These are phyloP conservation scores for Onthophagus taurus DNA, from an alignment of 1,140 invertebrate species.

Conservation along the genomic window DNA sequence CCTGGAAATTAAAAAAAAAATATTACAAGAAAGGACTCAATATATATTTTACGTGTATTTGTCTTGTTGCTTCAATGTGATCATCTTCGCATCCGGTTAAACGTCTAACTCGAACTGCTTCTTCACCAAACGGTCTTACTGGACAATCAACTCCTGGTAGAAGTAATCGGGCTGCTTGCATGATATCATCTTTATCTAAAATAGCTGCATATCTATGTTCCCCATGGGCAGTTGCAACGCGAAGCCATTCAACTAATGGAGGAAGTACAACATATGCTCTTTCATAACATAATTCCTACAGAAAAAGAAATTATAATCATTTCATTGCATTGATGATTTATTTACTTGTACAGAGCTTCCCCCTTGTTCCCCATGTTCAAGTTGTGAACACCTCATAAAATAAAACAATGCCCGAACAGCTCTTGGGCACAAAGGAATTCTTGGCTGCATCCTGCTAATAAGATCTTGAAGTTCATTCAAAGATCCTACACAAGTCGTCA, in stretches of 20 bases:
- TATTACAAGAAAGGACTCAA: background rate
- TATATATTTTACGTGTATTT: constrained; percentile 41
- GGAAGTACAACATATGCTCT: constrained; percentile 78
- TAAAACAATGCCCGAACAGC: constrained; percentile 75
- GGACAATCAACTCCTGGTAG: constrained; percentile 84
- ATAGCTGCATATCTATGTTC: constrained; percentile 67
- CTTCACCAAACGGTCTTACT: constrained; percentile 55
- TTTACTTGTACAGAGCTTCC: constrained; percentile 25
- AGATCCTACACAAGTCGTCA: constrained; percentile 83
- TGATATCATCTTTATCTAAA: constrained; percentile 78
- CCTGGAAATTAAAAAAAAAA: constrained; percentile 23
- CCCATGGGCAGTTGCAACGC: constrained; percentile 71
- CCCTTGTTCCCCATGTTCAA: constrained; percentile 41
- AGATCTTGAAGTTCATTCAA: constrained; percentile 67
- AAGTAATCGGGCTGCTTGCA: constrained; percentile 75
- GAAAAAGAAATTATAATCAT: no score
- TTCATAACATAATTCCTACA: constrained; percentile 74
- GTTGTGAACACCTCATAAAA: constrained; percentile 85
- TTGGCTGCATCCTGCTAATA: constrained; percentile 48
- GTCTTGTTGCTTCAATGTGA: constrained; percentile 31
- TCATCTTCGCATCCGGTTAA: constrained; percentile 34
- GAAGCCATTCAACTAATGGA: constrained; percentile 78
- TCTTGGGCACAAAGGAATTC: constrained; percentile 50
- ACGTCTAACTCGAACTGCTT: constrained; percentile 37
- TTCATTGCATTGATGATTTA: no score